Evolutionary conservation across 2,113 vertebrate species (phyloP).

Genomic region (Pithys albifrons): DNA sequence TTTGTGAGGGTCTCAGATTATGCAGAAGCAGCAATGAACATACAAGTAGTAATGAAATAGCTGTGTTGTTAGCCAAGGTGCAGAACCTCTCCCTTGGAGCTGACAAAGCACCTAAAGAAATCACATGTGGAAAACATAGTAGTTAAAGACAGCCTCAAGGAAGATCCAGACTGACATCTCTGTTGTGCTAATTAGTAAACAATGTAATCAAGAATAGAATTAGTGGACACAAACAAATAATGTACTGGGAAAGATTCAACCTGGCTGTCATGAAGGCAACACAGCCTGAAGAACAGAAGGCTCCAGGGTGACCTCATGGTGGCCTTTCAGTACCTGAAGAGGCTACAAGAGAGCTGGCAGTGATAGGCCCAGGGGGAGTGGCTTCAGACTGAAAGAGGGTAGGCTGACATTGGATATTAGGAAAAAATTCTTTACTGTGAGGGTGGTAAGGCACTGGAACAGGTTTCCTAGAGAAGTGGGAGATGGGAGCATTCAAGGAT

Average conservation of each 20-base stretch:
- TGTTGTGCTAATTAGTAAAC: not conserved
- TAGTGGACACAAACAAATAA: not conserved
- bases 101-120: not conserved
- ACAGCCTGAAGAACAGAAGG: not conserved
- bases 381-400: not conserved
- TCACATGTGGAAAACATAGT: not conserved
- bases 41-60: not conserved
- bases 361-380: not conserved
- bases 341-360: not conserved
- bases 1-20: not conserved
- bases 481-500: not conserved
- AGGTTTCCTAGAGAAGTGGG: not conserved
- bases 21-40: not conserved
- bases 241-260: not conserved
- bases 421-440: not conserved
- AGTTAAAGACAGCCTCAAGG: not conserved
- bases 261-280: not conserved
- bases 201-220: not conserved
- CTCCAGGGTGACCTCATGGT: not conserved
- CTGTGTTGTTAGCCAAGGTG: not conserved
- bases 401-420: not conserved
- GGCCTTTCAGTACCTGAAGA: not conserved
- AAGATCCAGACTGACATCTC: not conserved
- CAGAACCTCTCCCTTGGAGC: not conserved
- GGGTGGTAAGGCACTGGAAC: not conserved